Evolutionary conservation across 2,113 vertebrate genomes (phyloP).

Genomic region (Ivindomyrus marchei): DNA sequence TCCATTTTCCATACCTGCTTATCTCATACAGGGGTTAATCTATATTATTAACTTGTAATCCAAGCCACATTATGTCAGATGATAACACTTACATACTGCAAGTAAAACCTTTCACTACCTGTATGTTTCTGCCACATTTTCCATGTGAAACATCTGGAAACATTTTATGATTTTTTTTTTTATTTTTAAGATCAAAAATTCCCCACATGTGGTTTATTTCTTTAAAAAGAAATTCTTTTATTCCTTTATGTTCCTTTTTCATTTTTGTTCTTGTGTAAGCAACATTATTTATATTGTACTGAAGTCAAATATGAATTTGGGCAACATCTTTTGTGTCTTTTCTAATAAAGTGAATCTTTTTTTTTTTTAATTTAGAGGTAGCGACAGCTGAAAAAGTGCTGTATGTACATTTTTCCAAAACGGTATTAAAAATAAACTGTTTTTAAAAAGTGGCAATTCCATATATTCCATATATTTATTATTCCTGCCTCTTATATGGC

Average conservation of each 20-base stretch:
- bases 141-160: conserved; percentile 21
- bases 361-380: not conserved
- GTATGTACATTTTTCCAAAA: not conserved
- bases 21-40: not conserved
- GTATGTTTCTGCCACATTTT: conserved; percentile 1
- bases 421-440: not conserved
- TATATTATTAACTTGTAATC: not conserved
- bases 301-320: not conserved
- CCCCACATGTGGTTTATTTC: not conserved
- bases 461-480: not conserved
- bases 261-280: conserved; percentile 8
- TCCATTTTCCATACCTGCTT: not conserved
- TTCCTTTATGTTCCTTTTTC: conserved; percentile 6
- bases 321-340: not conserved
- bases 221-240: not conserved
- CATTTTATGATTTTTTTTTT: not conserved
- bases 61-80: not conserved
- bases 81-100: not conserved
- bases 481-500: not conserved
- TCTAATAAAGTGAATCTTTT: not conserved
- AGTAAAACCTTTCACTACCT: not conserved
- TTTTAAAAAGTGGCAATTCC: not conserved
- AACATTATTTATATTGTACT: not conserved
- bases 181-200: conserved; percentile 1
- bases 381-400: not conserved